Base-by-base conservation (phyloP, 2,888 invertebrate genomes). In the Dolichopus griseipennis region DNA sequence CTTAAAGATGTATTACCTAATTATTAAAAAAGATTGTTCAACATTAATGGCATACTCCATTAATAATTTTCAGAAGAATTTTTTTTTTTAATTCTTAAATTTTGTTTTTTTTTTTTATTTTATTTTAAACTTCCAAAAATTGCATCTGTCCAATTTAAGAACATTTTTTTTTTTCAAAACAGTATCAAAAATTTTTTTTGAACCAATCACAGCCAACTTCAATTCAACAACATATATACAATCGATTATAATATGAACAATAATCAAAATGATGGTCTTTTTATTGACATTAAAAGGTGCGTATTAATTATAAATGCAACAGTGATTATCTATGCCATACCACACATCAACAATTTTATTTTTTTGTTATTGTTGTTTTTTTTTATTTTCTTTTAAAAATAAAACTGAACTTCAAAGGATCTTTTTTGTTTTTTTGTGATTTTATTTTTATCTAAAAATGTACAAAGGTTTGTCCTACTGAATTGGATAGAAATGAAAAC, bases 261-360 rank as follows among this genome's bases (percentile, higher is more conserved):
- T 52, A 9, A 52, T 18, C 52, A 52, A 52, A 52, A 8, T 10
- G 12, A n/a, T 52, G 52, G n/a, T 52, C 18, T 52, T 52, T 52
- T 52, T 52, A 52, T 52, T 52, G 52, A 52, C 52, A 52, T 52
- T 12, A 52, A 52, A 52, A 52, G 52, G 52, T 52, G 52, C 52
- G 52, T 52, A 52, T 52, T 15, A 52, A 52, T 52, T 52, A 52
- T 52, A 52, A 52, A 52, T 52, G 52, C 52, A 52, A 52, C 52
- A 52, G 52, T 52, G 52, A 52, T 52, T 52, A 52, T 52, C 52
- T 52, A 52, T 52, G 52, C 18, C 27, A 52, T 52, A 52, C 52
- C 52, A 52, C 52, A 52, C 15, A 52, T 27, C 37, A 37, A 37
- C 37, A 37, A 5, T 12, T 37, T 10, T n/a, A n/a, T n/a, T n/a